phyloP scores from a whole-genome alignment of 2,113 vertebrate genomes.

The Jacana jacana region DNA sequence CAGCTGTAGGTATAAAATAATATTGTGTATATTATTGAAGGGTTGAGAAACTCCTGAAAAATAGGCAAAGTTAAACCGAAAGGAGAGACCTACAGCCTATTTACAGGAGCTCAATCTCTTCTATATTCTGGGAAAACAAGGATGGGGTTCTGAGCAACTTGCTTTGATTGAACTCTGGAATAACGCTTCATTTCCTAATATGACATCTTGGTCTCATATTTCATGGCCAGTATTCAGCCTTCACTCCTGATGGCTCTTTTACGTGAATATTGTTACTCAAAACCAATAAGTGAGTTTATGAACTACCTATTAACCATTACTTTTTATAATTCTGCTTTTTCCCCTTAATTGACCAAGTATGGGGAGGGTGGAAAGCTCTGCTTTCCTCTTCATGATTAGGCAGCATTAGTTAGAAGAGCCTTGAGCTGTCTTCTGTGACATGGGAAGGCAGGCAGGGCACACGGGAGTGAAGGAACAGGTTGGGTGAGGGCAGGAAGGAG shows the following conservation, averaged over 20 bases:
- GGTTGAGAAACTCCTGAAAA: not conserved
- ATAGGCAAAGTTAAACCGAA: not conserved
- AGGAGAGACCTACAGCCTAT: rapidly evolving
- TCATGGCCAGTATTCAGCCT: not conserved
- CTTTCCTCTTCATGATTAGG: not conserved
- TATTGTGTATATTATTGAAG: not conserved
- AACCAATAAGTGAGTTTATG: not conserved
- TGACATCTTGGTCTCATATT: not conserved
- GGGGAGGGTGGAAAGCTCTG: not conserved
- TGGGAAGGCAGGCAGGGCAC: not conserved
- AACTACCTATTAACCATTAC: not conserved
- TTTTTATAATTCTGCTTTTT: not conserved
- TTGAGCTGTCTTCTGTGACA: not conserved
- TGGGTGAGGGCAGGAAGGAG: not conserved
- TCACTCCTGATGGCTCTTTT: not conserved
- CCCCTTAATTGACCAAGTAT: not conserved
- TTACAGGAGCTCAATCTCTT: not conserved
- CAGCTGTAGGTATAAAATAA: not conserved
- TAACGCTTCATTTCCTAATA: not conserved
- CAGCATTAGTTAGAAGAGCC: not conserved
- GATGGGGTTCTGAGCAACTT: not conserved
- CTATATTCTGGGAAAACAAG: not conserved
- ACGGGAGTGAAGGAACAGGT: not conserved
- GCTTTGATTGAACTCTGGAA: not conserved
- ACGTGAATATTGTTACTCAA: not conserved